These are phyloP conservation scores for Characodon lateralis DNA, from an alignment of 2,797 vertebrate species.

Conservation along the genomic window DNA sequence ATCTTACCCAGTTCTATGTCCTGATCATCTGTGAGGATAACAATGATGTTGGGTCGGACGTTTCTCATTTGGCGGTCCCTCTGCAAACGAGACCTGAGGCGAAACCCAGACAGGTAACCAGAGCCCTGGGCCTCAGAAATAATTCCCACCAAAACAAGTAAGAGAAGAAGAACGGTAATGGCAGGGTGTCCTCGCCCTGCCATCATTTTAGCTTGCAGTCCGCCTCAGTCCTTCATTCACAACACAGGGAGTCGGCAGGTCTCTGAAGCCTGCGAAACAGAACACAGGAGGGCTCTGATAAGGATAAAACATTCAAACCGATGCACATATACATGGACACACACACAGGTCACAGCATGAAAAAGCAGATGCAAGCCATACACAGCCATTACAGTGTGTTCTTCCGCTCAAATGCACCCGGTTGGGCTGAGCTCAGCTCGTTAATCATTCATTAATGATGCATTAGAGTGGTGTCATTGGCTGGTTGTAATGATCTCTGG, in stretches of 20 bases:
- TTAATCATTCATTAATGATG: slow-evolving; percentile 87
- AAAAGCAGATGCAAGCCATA: slow-evolving; percentile 67
- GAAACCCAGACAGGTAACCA: slow-evolving; percentile 86
- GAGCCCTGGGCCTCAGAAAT: slow-evolving; percentile 78
- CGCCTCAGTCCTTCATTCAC: slow-evolving; percentile 43
- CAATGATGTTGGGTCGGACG: slow-evolving; percentile 95
- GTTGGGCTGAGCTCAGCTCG: slow-evolving; percentile 76
- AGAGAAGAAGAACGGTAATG: slow-evolving; percentile 63
- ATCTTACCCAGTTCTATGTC: slow-evolving; percentile 95
- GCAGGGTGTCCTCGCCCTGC: slow-evolving; percentile 75
- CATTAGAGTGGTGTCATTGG: slow-evolving; percentile 81
- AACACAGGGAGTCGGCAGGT: slow-evolving; percentile 29
- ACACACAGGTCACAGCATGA: slow-evolving; percentile 42
- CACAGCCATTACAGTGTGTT: slow-evolving; percentile 71
- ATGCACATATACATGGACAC: slow-evolving; percentile 17
- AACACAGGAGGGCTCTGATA: slow-evolving; percentile 33
- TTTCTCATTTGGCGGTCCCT: slow-evolving; percentile 90
- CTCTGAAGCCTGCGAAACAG: slow-evolving; percentile 58
- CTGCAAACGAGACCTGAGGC: slow-evolving; percentile 88
- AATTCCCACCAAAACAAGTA: slow-evolving; percentile 71
- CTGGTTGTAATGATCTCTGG: slow-evolving; percentile 76
- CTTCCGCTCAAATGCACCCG: slow-evolving; percentile 71
- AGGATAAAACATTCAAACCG: slow-evolving; percentile 29
- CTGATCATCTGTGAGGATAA: slow-evolving; percentile 97
- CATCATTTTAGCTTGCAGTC: slow-evolving; percentile 77